Percentiles rank a stretch among this genome's conserved stretches.
Evolutionary conservation across 1,140 invertebrate species (phyloP).

Genomic region (Panagrolaimus sp.): DNA sequence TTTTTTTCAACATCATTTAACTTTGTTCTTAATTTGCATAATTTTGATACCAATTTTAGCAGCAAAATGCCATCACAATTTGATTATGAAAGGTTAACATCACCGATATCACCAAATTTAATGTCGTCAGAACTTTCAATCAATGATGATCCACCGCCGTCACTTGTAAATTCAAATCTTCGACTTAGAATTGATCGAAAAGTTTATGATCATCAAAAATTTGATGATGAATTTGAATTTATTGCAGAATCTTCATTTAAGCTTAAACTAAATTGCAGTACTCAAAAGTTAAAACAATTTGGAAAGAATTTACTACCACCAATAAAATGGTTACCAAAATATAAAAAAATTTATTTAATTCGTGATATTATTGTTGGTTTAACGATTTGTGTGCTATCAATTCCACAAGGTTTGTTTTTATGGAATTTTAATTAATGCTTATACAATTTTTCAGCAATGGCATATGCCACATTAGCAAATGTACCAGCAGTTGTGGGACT

Average conservation of each 20-base stretch:
- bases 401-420: constrained; percentile 7
- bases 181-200: not conserved
- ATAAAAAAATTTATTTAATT: not conserved
- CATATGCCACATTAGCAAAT: constrained; percentile 10
- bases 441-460: constrained; percentile 8
- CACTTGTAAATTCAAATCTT: not conserved
- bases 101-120: not conserved
- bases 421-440: not conserved
- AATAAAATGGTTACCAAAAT: not conserved
- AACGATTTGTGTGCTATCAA: not conserved
- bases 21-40: too few relatives aligned
- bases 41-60: too few relatives aligned
- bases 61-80: not conserved
- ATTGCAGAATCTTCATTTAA: not conserved
- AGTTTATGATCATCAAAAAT: constrained; percentile 11
- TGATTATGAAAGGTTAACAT: not conserved
- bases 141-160: not conserved
- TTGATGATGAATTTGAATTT: constrained; percentile 1
- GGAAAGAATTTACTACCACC: not conserved
- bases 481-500: constrained; percentile 3
- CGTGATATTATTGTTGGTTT: not conserved
- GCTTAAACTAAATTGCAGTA: not conserved
- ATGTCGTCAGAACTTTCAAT: not conserved
- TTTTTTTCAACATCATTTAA: too few relatives aligned
- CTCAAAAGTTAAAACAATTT: not conserved